Evolutionary conservation across 2,888 invertebrate genomes (phyloP).

Genomic region (Minunthozetes semirufus): DNA sequence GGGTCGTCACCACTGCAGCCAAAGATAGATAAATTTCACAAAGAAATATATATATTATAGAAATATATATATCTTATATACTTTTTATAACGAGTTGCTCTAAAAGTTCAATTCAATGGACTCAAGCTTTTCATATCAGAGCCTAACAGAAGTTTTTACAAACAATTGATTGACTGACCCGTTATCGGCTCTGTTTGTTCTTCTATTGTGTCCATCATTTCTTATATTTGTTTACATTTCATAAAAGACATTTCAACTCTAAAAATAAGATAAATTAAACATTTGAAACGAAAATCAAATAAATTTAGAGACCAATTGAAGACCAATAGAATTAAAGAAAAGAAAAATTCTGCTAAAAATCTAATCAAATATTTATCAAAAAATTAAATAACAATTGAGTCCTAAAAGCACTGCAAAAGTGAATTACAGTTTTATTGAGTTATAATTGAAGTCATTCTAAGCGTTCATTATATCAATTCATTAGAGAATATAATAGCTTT

Average conservation of each 20-base stretch:
- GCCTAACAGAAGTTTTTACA: slow-evolving; percentile 28
- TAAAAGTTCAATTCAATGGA: slow-evolving; percentile 24
- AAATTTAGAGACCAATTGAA: neutral
- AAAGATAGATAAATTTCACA: slow-evolving; percentile 23
- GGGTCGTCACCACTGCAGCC: slow-evolving; percentile 21
- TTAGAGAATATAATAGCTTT: neutral
- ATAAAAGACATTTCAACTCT: slow-evolving; percentile 3
- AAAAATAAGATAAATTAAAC: neutral
- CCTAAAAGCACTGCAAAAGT: neutral
- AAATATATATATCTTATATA: neutral
- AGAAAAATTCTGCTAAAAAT: neutral
- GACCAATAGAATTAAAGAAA: neutral
- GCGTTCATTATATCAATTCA: neutral
- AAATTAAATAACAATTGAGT: neutral
- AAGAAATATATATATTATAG: slow-evolving; percentile 10
- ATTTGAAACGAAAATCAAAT: neutral
- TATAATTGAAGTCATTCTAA: neutral
- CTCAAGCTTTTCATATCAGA: slow-evolving; percentile 3
- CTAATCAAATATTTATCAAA: slow-evolving; percentile 12
- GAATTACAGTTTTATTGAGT: neutral
- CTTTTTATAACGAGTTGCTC: slow-evolving; percentile 23
- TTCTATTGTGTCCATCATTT: slow-evolving; percentile 29
- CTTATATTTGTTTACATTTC: slow-evolving; percentile 29
- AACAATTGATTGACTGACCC: slow-evolving; percentile 30
- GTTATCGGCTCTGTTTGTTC: slow-evolving; percentile 21